Conservation (phyloP, 2,888 invertebrate species). For the Habrosyne pyritoides region DNA sequence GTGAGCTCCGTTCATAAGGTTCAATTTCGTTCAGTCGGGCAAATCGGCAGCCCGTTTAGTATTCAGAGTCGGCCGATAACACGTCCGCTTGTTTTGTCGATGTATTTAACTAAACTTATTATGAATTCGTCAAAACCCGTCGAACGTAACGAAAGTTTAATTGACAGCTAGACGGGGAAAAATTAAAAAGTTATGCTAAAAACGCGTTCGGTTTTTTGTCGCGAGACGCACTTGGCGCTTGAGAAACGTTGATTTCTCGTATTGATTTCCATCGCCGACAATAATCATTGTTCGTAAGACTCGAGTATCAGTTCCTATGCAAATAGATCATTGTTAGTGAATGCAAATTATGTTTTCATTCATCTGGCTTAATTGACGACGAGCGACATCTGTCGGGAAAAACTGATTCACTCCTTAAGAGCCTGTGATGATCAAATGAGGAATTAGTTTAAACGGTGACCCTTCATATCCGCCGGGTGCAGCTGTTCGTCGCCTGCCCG, state of each 20-base stretch:
- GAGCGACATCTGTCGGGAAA: slow-evolving; percentile 77
- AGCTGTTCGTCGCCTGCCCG: slow-evolving; percentile 65
- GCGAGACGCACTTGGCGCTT: slow-evolving; percentile 45
- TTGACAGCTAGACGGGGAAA: slow-evolving; percentile 39
- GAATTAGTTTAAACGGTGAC: slow-evolving; percentile 75
- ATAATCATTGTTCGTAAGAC: slow-evolving; percentile 73
- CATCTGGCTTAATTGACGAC: slow-evolving; percentile 70
- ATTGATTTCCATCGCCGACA: slow-evolving; percentile 71
- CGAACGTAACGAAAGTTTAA: slow-evolving; percentile 64
- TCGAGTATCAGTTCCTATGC: slow-evolving; percentile 61
- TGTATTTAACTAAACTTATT: slow-evolving; percentile 58
- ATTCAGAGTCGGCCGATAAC: slow-evolving; percentile 60
- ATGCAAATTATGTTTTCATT: slow-evolving; percentile 80
- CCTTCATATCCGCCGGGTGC: slow-evolving; percentile 75
- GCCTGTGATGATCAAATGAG: slow-evolving; percentile 69
- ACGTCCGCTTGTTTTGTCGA: slow-evolving; percentile 65
- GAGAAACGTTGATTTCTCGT: slow-evolving; percentile 77
- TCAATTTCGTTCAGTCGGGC: slow-evolving; percentile 49
- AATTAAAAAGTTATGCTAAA: slow-evolving; percentile 16
- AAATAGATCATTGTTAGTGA: slow-evolving; percentile 70
- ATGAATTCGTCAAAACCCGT: slow-evolving; percentile 72
- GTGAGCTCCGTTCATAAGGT: slow-evolving; percentile 36
- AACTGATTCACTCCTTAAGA: slow-evolving; percentile 79
- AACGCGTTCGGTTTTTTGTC: slow-evolving; percentile 34
- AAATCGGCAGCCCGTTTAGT: slow-evolving; percentile 52